Evolutionary conservation across 2,797 vertebrate genomes (phyloP).

Genomic region (Leptoclinus maculatus): DNA sequence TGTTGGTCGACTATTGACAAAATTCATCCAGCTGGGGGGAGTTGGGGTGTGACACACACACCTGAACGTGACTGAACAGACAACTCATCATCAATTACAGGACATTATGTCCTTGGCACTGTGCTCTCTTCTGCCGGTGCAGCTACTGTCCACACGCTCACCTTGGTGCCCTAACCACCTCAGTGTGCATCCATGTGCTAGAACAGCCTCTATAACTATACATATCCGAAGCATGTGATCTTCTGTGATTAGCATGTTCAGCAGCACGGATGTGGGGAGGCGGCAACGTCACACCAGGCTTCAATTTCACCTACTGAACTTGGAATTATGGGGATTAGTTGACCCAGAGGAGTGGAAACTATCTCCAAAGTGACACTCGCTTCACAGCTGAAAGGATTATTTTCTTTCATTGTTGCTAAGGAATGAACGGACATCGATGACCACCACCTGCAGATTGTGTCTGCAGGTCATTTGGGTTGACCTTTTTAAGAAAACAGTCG

Average conservation of each 20-base stretch:
- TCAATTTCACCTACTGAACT: slow-evolving; percentile 12
- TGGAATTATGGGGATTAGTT: background rate
- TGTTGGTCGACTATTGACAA: slow-evolving; percentile 15
- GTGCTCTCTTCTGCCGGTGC: slow-evolving; percentile 15
- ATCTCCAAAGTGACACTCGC: background rate
- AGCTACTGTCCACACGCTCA: slow-evolving; percentile 31
- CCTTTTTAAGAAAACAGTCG: slow-evolving; percentile 2
- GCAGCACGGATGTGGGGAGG: background rate
- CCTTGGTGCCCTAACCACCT: slow-evolving; percentile 32
- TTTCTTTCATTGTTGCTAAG: background rate
- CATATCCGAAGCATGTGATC: background rate
- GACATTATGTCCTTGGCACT: slow-evolving; percentile 56
- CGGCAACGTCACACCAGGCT: background rate
- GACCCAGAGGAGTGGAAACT: slow-evolving; percentile 18
- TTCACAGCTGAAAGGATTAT: background rate
- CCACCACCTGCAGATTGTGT: background rate
- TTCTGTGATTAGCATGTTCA: slow-evolving; percentile 25
- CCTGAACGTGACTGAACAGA: slow-evolving; percentile 44
- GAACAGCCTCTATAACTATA: slow-evolving; percentile 7
- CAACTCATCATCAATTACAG: slow-evolving; percentile 57
- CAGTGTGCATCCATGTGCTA: background rate
- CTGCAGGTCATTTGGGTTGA: slow-evolving; percentile 11
- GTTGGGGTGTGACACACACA: slow-evolving; percentile 2
- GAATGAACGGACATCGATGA: slow-evolving; percentile 3
- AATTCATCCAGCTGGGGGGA: slow-evolving; percentile 32